A percentile compares a stretch with the other conserved stretches of the same genome.
These are phyloP conservation scores for Plotosus lineatus DNA, from an alignment of 2,113 vertebrate genomes.

Conservation along the genomic window DNA sequence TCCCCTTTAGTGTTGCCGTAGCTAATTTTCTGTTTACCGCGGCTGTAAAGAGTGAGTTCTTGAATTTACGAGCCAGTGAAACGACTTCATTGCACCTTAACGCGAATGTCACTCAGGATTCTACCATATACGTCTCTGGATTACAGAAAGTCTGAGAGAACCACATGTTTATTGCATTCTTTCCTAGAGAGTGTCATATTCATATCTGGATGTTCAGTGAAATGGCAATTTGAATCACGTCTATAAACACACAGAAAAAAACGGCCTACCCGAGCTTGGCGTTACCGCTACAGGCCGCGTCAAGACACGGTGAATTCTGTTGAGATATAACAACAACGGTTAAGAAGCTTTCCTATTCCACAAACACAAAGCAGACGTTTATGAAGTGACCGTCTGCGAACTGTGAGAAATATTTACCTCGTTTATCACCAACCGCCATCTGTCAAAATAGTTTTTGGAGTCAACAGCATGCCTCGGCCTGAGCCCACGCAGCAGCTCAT, in stretches of 20 bases:
- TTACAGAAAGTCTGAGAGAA: neutral
- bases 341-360: neutral
- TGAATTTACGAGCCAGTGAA: neutral
- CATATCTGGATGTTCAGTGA: neutral
- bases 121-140: neutral
- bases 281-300: conserved; percentile 13
- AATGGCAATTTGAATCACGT: no score
- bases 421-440: conserved; percentile 61
- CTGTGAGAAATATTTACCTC: conserved; percentile 56
- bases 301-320: conserved; percentile 24
- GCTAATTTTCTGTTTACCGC: neutral
- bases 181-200: neutral
- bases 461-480: conserved; percentile 54
- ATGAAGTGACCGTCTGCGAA: conserved; percentile 38
- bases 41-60: neutral
- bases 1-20: no score
- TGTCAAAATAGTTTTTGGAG: conserved; percentile 60
- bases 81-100: neutral
- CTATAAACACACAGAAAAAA: neutral
- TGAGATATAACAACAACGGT: conserved; percentile 29
- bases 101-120: neutral
- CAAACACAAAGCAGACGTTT: conserved; percentile 44
- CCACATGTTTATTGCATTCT: neutral
- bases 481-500: conserved; percentile 42
- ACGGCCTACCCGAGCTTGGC: neutral